phyloP scores from a whole-genome alignment of 2,113 vertebrate genomes.

The Xyliphius kryptos region DNA sequence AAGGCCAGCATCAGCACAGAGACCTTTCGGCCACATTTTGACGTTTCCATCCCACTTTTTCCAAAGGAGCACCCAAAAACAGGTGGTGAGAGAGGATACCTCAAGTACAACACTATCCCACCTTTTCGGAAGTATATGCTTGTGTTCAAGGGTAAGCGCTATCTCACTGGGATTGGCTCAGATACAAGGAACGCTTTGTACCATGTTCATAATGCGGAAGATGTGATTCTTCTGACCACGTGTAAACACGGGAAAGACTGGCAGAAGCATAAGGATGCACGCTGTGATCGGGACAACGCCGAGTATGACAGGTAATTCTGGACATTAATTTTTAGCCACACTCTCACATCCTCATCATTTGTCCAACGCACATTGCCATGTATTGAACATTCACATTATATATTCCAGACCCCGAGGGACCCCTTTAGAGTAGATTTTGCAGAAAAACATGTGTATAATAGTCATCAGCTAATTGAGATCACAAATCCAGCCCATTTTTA shows the following conservation, averaged over 20 bases:
- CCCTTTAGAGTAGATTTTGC: no score
- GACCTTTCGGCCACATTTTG: constrained; percentile 93
- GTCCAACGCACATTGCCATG: no score
- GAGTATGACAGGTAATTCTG: constrained; percentile 99
- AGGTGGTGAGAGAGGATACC: constrained; percentile 90
- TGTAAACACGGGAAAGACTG: constrained; percentile 99
- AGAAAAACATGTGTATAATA: no score
- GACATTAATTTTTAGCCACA: no score
- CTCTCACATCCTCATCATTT: no score
- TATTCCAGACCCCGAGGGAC: no score
- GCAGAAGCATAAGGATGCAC: constrained; percentile 98
- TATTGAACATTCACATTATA: no score
- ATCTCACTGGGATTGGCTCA: constrained; percentile 98
- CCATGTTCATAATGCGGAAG: constrained; percentile 96
- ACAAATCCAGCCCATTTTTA: no score
- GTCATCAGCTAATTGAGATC: no score
- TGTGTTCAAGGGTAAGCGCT: constrained; percentile 98
- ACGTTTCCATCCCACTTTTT: constrained; percentile 97
- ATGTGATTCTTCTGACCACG: constrained; percentile 95
- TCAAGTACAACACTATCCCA: constrained; percentile 94
- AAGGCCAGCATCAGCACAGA: constrained; percentile 97
- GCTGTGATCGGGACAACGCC: constrained; percentile 93
- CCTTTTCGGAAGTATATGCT: constrained; percentile 98
- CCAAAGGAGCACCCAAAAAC: constrained; percentile 96
- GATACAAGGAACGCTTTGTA: constrained; percentile 99